Evolutionary conservation across 2,888 invertebrate genomes (phyloP).

Genomic region (Chymomyza caudatula): DNA sequence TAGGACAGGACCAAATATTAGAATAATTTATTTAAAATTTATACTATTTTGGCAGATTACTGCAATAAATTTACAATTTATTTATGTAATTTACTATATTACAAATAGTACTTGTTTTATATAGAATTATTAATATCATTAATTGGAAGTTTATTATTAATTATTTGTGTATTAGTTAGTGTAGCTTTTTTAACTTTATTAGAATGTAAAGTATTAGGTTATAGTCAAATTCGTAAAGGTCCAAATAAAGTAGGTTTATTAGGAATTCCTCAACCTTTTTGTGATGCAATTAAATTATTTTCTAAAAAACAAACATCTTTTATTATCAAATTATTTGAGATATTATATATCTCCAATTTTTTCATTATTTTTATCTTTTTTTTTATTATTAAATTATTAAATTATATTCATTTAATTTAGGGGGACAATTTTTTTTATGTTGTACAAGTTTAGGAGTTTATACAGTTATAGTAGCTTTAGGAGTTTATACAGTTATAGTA

Average conservation of each 20-base stretch:
- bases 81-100: constrained; percentile 80
- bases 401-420: no score
- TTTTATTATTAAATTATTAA: constrained; percentile 80
- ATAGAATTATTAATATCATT: no score
- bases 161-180: no score
- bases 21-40: constrained; percentile 76
- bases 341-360: constrained; percentile 82
- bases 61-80: constrained; percentile 86
- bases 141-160: no score
- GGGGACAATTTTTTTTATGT: no score
- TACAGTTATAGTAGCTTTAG: no score
- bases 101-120: constrained; percentile 82
- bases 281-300: constrained; percentile 86
- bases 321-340: constrained; percentile 81
- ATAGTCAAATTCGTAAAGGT: constrained; percentile 86
- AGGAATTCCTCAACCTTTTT: constrained; percentile 84
- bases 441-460: no score
- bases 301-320: constrained; percentile 82
- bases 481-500: no score
- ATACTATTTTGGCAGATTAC: constrained; percentile 83
- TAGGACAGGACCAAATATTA: constrained; percentile 87
- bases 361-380: constrained; percentile 81
- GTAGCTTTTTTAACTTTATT: no score
- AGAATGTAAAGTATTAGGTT: constrained; percentile 82
- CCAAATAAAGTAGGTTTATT: constrained; percentile 84